Conservation (phyloP, 2,888 invertebrate species). For the Rhynchonema sp. region DNA sequence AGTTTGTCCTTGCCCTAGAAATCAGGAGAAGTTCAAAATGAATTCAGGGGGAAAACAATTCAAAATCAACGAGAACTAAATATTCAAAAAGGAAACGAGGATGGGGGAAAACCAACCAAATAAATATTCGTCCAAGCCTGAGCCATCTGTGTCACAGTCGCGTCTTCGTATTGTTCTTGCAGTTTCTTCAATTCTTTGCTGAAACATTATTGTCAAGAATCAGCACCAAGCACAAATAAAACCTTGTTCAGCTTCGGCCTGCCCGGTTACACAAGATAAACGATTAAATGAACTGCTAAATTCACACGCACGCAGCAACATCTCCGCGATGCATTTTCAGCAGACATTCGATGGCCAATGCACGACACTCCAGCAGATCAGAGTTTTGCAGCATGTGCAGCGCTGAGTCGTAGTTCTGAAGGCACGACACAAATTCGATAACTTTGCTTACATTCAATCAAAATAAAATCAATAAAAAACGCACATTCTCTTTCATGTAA, state of each 20-base stretch:
- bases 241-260: not conserved
- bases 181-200: conserved; percentile 69
- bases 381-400: conserved; percentile 61
- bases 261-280: too few relatives aligned
- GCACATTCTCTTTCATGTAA: conserved; percentile 50
- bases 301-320: conserved; percentile 45
- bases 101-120: conserved; percentile 48
- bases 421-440: too few relatives aligned
- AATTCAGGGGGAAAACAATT: too few relatives aligned
- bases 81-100: too few relatives aligned
- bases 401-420: conserved; percentile 66
- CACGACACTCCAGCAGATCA: conserved; percentile 58
- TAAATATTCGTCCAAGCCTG: conserved; percentile 83
- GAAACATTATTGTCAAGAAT: too few relatives aligned
- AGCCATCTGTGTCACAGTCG: conserved; percentile 78
- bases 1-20: conserved; percentile 86
- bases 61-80: too few relatives aligned
- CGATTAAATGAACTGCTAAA: not conserved
- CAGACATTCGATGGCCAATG: conserved; percentile 17
- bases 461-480: too few relatives aligned
- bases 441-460: too few relatives aligned
- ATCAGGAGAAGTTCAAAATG: too few relatives aligned
- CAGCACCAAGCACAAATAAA: too few relatives aligned
- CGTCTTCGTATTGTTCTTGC: conserved; percentile 92
- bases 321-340: conserved; percentile 61